These are phyloP conservation scores for Rhinoderma darwinii DNA, from an alignment of 2,113 vertebrate genomes.

Conservation along the genomic window DNA sequence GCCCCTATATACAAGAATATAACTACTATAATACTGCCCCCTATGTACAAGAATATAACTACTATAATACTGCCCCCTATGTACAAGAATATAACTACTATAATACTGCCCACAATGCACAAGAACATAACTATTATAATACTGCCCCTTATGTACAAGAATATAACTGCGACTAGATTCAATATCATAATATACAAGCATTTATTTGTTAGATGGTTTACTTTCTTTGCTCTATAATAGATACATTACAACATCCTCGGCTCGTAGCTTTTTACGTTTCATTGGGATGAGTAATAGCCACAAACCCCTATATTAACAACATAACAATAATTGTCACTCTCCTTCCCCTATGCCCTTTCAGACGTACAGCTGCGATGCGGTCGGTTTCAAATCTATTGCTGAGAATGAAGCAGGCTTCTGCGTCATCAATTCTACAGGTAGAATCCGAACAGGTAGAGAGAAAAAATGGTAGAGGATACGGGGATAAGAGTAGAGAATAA, in stretches of 20 bases:
- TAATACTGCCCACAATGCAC: too few relatives aligned
- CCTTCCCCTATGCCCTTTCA: not conserved
- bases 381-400: conserved; percentile 85
- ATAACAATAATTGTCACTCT: not conserved
- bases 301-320: not conserved
- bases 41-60: too few relatives aligned
- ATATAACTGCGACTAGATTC: not conserved
- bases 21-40: not conserved
- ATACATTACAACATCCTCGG: not conserved
- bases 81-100: too few relatives aligned
- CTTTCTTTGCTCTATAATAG: not conserved
- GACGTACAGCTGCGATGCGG: conserved; percentile 81
- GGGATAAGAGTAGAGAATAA: not conserved
- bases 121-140: not conserved
- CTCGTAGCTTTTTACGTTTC: not conserved
- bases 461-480: not conserved
- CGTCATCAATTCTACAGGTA: conserved; percentile 84
- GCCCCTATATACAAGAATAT: not conserved
- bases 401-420: conserved; percentile 85
- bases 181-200: not conserved
- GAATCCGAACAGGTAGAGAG: conserved; percentile 62
- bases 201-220: not conserved
- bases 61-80: too few relatives aligned
- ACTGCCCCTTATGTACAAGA: not conserved
- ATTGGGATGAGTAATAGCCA: not conserved